Evolutionary conservation across 2,113 vertebrate genomes (phyloP).

Genomic region (Connochaetes taurinus): DNA sequence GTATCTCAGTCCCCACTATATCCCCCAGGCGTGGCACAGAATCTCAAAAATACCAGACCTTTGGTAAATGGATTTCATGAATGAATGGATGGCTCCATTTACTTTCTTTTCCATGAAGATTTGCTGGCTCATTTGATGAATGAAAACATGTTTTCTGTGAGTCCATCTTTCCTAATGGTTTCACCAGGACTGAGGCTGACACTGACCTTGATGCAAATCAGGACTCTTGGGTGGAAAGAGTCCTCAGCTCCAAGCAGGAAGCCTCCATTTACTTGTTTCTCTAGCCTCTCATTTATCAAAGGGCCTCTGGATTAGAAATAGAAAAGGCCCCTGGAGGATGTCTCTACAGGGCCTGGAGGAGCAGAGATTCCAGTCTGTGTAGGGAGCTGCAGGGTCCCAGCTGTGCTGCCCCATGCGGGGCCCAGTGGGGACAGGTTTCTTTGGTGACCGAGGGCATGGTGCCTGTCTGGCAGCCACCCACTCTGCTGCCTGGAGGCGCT

Average conservation of each 20-base stretch:
- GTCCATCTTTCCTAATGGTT: not conserved
- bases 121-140: not conserved
- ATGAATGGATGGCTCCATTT: not conserved
- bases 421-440: not conserved
- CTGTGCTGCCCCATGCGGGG: not conserved
- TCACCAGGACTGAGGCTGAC: not conserved
- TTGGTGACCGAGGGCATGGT: not conserved
- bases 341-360: not conserved
- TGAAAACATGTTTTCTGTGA: not conserved
- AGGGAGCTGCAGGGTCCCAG: not conserved
- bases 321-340: not conserved
- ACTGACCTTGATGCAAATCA: not conserved
- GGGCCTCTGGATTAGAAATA: not conserved
- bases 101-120: not conserved
- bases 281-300: not conserved
- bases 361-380: not conserved
- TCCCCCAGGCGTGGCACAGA: not conserved
- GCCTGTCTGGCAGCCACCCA: fast-evolving
- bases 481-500: constrained; percentile 36
- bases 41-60: not conserved
- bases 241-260: not conserved
- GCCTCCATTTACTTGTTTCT: not conserved
- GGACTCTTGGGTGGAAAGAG: not conserved
- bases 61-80: not conserved
- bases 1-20: not conserved